phyloP scores from a whole-genome alignment of 2,797 vertebrate species.

The Cryptoblepharus egeriae region DNA sequence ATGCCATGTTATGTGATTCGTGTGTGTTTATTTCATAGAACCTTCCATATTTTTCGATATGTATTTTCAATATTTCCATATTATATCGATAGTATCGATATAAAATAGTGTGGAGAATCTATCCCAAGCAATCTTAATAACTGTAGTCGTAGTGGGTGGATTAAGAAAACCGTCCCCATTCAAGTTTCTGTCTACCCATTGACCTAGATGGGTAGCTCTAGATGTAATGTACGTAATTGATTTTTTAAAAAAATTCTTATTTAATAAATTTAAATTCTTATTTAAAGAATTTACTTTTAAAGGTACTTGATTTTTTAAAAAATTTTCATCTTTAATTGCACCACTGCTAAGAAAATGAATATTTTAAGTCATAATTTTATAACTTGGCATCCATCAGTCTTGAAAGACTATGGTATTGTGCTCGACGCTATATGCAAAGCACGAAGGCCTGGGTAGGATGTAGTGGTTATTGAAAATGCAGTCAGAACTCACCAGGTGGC shows the following conservation, averaged over 20 bases:
- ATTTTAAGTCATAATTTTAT: no score
- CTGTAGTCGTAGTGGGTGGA: neutral
- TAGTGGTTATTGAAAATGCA: neutral
- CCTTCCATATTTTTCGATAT: no score
- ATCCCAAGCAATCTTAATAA: neutral
- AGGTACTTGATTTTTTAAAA: neutral
- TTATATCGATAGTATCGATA: slow-evolving; percentile 10
- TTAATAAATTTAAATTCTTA: no score
- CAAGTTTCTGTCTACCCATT: neutral
- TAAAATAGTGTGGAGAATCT: neutral
- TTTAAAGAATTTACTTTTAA: no score
- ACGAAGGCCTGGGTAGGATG: no score
- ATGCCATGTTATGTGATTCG: slow-evolving; percentile 36
- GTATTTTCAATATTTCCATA: no score
- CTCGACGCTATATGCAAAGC: no score
- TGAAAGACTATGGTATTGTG: no score
- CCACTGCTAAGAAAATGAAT: no score
- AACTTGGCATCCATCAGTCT: no score
- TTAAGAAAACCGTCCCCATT: neutral
- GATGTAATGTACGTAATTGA: no score
- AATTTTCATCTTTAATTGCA: neutral
- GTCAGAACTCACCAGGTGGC: neutral
- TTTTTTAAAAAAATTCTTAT: neutral
- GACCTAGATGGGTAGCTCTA: no score
- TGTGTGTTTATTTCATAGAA: slow-evolving; percentile 48